phyloP scores from a whole-genome alignment of 53 echinoderm and acorn worm species.

The Paracentrotus lividus region DNA sequence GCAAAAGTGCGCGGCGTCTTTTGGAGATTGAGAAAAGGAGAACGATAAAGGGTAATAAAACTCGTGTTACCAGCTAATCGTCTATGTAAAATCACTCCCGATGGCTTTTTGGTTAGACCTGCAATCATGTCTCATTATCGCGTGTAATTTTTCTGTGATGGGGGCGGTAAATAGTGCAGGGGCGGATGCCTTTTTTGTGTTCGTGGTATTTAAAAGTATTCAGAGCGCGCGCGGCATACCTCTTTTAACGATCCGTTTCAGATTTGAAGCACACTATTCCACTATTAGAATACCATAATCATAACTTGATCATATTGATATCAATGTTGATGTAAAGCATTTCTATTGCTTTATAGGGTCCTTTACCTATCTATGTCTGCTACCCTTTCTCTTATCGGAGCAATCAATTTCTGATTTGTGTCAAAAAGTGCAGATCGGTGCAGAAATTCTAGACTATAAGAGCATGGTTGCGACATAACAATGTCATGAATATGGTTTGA shows the following conservation, averaged over 20 bases:
- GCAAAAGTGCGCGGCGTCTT: slow-evolving; percentile 53
- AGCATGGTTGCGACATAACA: too few species aligned
- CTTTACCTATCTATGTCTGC: background rate
- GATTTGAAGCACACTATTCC: background rate
- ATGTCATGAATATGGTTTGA: too few species aligned
- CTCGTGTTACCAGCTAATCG: slow-evolving; percentile 52
- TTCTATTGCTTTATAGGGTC: background rate
- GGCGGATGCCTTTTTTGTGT: slow-evolving; percentile 2
- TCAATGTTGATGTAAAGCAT: background rate
- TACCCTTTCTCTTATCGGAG: slow-evolving; percentile 16
- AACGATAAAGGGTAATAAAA: slow-evolving; percentile 47
- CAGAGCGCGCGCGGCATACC: slow-evolving; percentile 20
- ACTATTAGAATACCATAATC: slow-evolving; percentile 13
- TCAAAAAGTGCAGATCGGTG: slow-evolving; percentile 17
- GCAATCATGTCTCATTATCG: slow-evolving; percentile 59
- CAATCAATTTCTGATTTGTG: slow-evolving; percentile 50
- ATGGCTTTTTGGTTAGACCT: slow-evolving; percentile 52
- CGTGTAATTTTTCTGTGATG: slow-evolving; percentile 38
- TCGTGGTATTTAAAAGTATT: background rate
- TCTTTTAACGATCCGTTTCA: slow-evolving; percentile 24
- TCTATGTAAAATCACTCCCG: slow-evolving; percentile 51
- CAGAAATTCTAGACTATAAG: background rate
- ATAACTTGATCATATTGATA: slow-evolving; percentile 33
- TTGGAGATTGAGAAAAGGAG: slow-evolving; percentile 28
- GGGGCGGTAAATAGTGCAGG: background rate